These are phyloP conservation scores for Sitobion miscanthi DNA, from an alignment of 1,140 invertebrate genomes.

Conservation along the genomic window DNA sequence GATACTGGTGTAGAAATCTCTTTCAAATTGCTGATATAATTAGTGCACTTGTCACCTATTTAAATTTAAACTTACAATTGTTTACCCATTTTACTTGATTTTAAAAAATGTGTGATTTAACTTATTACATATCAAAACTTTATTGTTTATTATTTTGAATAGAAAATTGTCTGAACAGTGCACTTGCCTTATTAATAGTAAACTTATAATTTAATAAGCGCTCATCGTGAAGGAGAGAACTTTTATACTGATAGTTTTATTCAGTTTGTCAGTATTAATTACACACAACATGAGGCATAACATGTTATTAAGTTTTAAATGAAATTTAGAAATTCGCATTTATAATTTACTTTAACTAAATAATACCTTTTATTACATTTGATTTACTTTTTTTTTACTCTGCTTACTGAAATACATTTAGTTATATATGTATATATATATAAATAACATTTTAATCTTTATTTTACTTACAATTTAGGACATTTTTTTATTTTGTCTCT, in stretches of 20 bases:
- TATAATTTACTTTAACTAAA: too few relatives aligned
- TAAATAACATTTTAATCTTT: not conserved
- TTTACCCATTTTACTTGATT: not conserved
- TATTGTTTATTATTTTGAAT: too few relatives aligned
- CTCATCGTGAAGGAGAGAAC: too few relatives aligned
- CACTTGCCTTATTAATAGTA: too few relatives aligned
- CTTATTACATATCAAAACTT: too few relatives aligned
- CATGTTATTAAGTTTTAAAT: not conserved
- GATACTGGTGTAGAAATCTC: not conserved
- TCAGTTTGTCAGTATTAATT: not conserved
- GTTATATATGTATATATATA: not conserved
- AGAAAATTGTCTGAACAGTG: too few relatives aligned
- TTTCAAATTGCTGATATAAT: not conserved
- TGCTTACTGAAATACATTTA: not conserved
- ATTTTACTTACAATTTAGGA: not conserved
- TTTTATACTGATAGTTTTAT: not conserved
- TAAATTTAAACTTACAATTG: not conserved
- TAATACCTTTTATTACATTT: not conserved
- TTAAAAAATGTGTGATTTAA: not conserved
- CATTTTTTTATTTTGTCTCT: too few relatives aligned
- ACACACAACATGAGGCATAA: not conserved
- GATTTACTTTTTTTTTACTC: not conserved
- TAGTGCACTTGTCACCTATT: not conserved
- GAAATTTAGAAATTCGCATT: not conserved
- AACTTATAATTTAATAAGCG: too few relatives aligned